These are phyloP conservation scores for Lasaia peninsularis DNA, from an alignment of 1,140 invertebrate species.

Conservation along the genomic window DNA sequence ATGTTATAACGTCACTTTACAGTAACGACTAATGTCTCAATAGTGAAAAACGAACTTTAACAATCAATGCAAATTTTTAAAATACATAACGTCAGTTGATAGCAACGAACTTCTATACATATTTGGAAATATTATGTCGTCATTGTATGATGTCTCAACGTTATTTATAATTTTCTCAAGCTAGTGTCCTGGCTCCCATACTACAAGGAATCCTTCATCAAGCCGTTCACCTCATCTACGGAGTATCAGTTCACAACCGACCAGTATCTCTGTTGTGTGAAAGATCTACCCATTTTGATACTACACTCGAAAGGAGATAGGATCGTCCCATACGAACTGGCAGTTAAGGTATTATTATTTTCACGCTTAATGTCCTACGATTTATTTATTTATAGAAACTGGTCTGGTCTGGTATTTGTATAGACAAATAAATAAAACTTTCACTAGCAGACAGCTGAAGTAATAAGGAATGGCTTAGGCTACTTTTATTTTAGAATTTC, in stretches of 20 bases:
- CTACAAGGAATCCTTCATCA: slow-evolving; percentile 49
- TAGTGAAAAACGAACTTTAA: too few species aligned
- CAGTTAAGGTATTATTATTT: slow-evolving; percentile 40
- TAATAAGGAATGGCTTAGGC: too few species aligned
- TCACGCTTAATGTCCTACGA: background rate
- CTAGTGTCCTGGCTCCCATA: slow-evolving; percentile 61
- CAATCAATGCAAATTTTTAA: too few species aligned
- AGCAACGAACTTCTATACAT: background rate
- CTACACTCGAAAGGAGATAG: slow-evolving; percentile 49
- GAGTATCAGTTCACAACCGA: slow-evolving; percentile 53
- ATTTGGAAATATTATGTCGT: too few species aligned
- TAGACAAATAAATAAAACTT: too few species aligned
- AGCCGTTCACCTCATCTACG: slow-evolving; percentile 41
- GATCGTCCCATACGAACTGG: slow-evolving; percentile 49
- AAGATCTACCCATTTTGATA: slow-evolving; percentile 39
- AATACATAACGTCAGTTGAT: too few species aligned
- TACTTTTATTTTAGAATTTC: too few species aligned
- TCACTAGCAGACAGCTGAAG: too few species aligned
- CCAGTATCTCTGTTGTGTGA: slow-evolving; percentile 37
- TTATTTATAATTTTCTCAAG: slow-evolving; percentile 18
- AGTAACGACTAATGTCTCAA: too few species aligned
- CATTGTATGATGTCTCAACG: slow-evolving; percentile 2
- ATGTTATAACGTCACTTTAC: too few species aligned
- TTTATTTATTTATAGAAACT: too few species aligned
- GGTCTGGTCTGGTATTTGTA: too few species aligned